These are phyloP conservation scores for Meriones unguiculatus DNA, from an alignment of 2,113 vertebrate genomes.

Conservation along the genomic window DNA sequence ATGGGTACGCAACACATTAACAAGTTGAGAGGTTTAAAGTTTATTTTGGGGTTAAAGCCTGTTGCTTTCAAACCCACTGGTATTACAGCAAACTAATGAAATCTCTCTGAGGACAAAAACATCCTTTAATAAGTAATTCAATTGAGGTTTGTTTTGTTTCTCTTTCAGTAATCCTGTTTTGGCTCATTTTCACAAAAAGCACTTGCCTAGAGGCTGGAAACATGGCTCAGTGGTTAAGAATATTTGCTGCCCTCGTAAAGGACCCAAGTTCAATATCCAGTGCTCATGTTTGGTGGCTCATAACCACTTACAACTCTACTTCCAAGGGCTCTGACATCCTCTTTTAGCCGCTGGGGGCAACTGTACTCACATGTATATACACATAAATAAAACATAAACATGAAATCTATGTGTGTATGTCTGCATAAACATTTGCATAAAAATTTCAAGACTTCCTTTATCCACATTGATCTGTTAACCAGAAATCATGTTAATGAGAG, in stretches of 20 bases:
- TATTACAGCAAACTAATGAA: neutral
- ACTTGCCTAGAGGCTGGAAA: neutral
- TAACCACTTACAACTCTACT: neutral
- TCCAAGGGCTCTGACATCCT: neutral
- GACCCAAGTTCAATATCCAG: neutral
- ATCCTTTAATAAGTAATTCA: neutral
- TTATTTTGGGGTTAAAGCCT: constrained; percentile 24
- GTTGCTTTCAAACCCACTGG: neutral
- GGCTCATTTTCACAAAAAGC: neutral
- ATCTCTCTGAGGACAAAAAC: neutral
- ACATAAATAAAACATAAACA: neutral
- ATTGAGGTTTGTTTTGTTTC: neutral
- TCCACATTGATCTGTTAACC: neutral
- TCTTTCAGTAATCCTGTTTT: neutral
- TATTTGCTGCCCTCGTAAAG: neutral
- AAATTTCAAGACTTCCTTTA: constrained; percentile 46
- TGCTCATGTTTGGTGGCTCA: neutral
- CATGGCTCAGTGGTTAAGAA: neutral
- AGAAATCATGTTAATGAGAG: neutral
- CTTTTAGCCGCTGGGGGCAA: neutral
- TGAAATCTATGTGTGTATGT: neutral
- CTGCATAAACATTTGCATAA: neutral
- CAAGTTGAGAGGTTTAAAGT: constrained; percentile 18
- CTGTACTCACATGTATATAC: too few relatives aligned
- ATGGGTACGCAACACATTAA: neutral